Base-by-base conservation (phyloP, 2,797 vertebrate species). In the Labroides dimidiatus region DNA sequence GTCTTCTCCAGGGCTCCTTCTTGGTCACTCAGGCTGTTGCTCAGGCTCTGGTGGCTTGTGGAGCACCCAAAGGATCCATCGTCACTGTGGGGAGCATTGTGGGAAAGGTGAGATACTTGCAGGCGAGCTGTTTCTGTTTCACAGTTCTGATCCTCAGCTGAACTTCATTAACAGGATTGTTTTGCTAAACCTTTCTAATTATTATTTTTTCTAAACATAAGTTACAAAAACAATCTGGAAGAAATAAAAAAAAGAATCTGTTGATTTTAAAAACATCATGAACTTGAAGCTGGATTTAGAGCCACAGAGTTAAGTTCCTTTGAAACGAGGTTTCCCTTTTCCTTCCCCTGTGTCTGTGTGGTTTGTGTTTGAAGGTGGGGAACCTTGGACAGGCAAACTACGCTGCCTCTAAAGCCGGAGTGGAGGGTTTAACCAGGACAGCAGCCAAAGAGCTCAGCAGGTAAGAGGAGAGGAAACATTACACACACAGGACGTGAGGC, bases 371-470 rank as follows among this genome's bases (percentile, higher is more conserved):
- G 23, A 10, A 95, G 96, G 95, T 96, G 80, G 96, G 96, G 20
- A 97, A 97, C 81, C 20, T 97, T 0, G 96, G 96, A 3, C 96
- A 97, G 88, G 84, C 58, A 1, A 97, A 97, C 68, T 97, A 97
- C 17, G 72, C 93, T 0, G 94, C 96, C 2, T 96, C 96, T 69
- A 97, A 97, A 90, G 94, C 96, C 0, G 96, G 96, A 61, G 96
- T 97, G 37, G 90, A 96, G 58, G 96, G 95, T 51, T 86, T 97
- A 24, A 96, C 95, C 15, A 93, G 91, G 77, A 93, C 80, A 0
- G 93, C 89, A 0, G 96, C 96, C 61, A 95, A 94, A 64, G 96
- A 97, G 75, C 93, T 97, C 47, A 95, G 94, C 89, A 92, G 91
- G 96, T 96, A n/a, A 75, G 84, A 41, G 0, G 9, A 71, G 13